Evolutionary conservation across 2,113 vertebrate genomes (phyloP).

Genomic region (Paratilapia polleni): DNA sequence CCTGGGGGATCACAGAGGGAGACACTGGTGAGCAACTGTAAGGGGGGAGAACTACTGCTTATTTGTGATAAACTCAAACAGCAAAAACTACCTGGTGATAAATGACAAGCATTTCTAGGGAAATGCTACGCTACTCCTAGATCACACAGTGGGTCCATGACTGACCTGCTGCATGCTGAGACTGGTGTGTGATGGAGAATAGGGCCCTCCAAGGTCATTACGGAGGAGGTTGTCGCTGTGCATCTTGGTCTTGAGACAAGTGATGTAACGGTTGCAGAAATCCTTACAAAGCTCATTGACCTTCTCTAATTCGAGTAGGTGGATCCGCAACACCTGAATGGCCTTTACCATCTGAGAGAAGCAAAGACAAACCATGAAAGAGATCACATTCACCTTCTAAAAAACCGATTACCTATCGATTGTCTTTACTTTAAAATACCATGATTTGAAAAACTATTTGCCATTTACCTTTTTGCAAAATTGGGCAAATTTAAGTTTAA

Average conservation of each 20-base stretch:
- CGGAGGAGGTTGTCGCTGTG: conserved; percentile 99
- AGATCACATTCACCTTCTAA: background rate
- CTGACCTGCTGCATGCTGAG: conserved; percentile 90
- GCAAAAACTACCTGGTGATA: conserved; percentile 14
- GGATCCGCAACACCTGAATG: conserved; percentile 97
- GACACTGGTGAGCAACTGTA: conserved; percentile 57
- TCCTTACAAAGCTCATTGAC: conserved; percentile 99
- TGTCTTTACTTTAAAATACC: background rate
- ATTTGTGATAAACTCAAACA: conserved; percentile 7
- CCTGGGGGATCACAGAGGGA: conserved; percentile 81
- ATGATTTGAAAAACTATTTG: background rate
- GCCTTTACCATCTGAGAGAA: conserved; percentile 94
- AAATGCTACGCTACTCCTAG: background rate
- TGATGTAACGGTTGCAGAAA: conserved; percentile 99
- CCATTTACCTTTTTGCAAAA: too few species aligned
- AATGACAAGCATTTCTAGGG: background rate
- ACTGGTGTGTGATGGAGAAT: conserved; percentile 93
- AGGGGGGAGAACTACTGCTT: conserved; percentile 11
- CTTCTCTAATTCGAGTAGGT: conserved; percentile 97
- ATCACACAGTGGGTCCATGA: background rate
- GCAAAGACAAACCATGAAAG: background rate
- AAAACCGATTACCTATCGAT: background rate
- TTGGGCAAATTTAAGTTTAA: background rate
- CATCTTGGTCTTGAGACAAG: conserved; percentile 99
- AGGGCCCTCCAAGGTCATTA: conserved; percentile 95